Evolutionary conservation across 1,140 invertebrate species (phyloP).

Genomic region (Leptonema lineaticorne): DNA sequence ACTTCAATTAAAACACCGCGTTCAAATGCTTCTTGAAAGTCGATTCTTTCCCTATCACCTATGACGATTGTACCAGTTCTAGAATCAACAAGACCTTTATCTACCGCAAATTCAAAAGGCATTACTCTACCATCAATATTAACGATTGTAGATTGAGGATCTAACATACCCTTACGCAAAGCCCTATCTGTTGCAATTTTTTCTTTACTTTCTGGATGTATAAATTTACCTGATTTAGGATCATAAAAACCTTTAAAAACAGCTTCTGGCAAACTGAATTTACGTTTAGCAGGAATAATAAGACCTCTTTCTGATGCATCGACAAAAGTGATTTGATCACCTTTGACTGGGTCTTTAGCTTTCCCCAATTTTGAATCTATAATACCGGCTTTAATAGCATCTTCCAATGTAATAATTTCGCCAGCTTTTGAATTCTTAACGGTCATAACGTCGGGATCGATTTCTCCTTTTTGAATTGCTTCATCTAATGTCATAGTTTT

Average conservation of each 20-base stretch:
- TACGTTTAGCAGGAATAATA: constrained; percentile 77
- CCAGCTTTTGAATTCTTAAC: constrained; percentile 77
- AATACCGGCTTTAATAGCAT: constrained; percentile 78
- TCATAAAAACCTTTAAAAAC: constrained; percentile 84
- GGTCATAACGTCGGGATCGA: constrained; percentile 77
- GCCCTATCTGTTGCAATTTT: constrained; percentile 74
- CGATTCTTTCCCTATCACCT: constrained; percentile 65
- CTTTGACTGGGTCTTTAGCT: constrained; percentile 73
- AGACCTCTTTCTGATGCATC: constrained; percentile 80
- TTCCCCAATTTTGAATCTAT: constrained; percentile 79
- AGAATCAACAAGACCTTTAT: constrained; percentile 75
- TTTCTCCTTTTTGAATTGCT: constrained; percentile 72
- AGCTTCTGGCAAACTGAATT: constrained; percentile 81
- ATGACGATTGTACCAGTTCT: constrained; percentile 69
- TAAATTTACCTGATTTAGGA: constrained; percentile 70
- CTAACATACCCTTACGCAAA: constrained; percentile 76
- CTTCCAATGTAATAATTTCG: constrained; percentile 75
- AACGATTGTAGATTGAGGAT: constrained; percentile 77
- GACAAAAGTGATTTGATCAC: constrained; percentile 70
- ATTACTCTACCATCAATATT: constrained; percentile 71
- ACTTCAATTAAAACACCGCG: constrained; percentile 79
- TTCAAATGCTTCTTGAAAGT: constrained; percentile 85
- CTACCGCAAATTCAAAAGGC: constrained; percentile 80
- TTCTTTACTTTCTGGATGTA: constrained; percentile 69
- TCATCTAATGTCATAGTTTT: constrained; percentile 74